These are phyloP conservation scores for Erebia palarica DNA, from an alignment of 2,888 invertebrate genomes.

Conservation along the genomic window DNA sequence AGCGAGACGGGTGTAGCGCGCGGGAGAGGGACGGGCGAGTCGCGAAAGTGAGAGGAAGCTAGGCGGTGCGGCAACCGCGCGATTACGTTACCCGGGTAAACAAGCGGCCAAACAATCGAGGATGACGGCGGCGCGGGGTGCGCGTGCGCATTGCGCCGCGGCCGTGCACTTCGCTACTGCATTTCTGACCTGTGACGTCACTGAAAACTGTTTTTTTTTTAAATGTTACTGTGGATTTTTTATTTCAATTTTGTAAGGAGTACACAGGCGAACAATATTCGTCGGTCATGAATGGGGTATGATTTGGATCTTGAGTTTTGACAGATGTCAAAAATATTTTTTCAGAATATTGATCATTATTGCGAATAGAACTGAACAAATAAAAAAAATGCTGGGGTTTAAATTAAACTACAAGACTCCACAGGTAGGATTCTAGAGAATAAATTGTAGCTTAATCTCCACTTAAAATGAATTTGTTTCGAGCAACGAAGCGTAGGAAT, in stretches of 20 bases:
- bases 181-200: constrained; percentile 73
- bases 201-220: constrained; percentile 28
- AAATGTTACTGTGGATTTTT: too few species aligned
- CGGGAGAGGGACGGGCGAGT: constrained; percentile 57
- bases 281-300: too few species aligned
- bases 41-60: constrained; percentile 81
- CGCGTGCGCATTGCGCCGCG: constrained; percentile 63
- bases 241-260: constrained; percentile 9
- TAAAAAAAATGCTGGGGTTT: too few species aligned
- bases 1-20: constrained; percentile 48
- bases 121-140: constrained; percentile 70
- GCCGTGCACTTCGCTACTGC: constrained; percentile 74
- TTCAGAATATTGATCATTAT: too few species aligned
- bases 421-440: too few species aligned
- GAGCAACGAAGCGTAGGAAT: too few species aligned
- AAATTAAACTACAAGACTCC: too few species aligned
- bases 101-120: constrained; percentile 79
- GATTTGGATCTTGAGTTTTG: too few species aligned
- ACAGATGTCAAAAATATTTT: too few species aligned
- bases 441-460: too few species aligned
- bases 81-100: constrained; percentile 77
- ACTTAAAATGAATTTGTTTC: too few species aligned
- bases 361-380: too few species aligned
- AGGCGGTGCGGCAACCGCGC: constrained; percentile 72
- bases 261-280: background rate